Evolutionary conservation across 2,888 invertebrate genomes (phyloP).

Genomic region (Nowickia ferox): DNA sequence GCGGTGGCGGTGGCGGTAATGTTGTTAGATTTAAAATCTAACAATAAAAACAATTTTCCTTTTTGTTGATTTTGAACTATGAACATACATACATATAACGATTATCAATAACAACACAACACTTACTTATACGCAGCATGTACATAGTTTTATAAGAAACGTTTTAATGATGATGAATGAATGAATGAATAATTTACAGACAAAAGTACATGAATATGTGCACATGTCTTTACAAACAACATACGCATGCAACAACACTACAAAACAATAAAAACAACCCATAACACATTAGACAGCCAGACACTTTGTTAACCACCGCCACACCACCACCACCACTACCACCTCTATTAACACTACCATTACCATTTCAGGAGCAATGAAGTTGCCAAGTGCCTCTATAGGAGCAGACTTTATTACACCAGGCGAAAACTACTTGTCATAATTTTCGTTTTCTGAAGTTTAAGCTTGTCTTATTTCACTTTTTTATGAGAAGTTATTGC

Average conservation of each 20-base stretch:
- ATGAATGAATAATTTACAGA: conserved; percentile 46
- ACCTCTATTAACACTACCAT: neutral
- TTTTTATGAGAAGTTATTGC: conserved; percentile 5
- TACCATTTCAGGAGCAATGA: conserved; percentile 3
- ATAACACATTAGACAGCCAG: conserved; percentile 20
- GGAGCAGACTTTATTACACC: neutral
- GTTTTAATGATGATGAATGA: conserved; percentile 47
- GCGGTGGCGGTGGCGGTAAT: neutral
- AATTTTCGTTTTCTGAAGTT: conserved; percentile 23
- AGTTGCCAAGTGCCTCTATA: conserved; percentile 2
- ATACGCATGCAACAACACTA: conserved; percentile 34
- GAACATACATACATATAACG: neutral
- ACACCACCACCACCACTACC: neutral
- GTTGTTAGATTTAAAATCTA: conserved; percentile 23
- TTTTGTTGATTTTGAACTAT: conserved; percentile 1
- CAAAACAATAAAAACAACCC: conserved; percentile 28
- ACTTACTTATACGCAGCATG: conserved; percentile 2
- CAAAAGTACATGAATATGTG: conserved; percentile 4
- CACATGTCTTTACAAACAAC: conserved; percentile 1
- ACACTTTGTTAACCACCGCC: conserved; percentile 18
- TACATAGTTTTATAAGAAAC: conserved; percentile 3
- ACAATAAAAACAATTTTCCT: conserved; percentile 43
- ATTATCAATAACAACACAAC: conserved; percentile 19
- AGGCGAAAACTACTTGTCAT: conserved; percentile 51
- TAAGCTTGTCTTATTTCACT: conserved; percentile 16